Conservation (phyloP, 1,140 invertebrate species). For the Thaumetopoea pityocampa region DNA sequence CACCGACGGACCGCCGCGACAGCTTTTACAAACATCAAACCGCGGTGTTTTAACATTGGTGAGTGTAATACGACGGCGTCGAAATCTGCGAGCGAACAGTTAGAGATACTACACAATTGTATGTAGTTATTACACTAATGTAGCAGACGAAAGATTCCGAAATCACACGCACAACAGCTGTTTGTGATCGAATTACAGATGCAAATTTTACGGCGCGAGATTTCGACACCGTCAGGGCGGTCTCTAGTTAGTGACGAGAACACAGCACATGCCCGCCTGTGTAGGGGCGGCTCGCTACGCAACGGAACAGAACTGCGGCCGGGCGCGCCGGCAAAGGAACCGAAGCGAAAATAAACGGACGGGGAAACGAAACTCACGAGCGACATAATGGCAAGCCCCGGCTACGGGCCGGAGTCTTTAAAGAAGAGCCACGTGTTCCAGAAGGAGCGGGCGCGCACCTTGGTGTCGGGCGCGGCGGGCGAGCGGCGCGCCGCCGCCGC, state of each 20-base stretch:
- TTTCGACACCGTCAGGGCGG: conserved; percentile 2
- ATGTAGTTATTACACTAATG: no score
- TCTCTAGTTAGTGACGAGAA: conserved; percentile 16
- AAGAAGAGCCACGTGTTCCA: conserved; percentile 56
- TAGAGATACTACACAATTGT: no score
- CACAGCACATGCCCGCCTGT: conserved; percentile 22
- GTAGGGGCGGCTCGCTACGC: conserved; percentile 15
- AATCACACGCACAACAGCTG: no score
- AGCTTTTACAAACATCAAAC: conserved; percentile 19
- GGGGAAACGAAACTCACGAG: conserved; percentile 72
- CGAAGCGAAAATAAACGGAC: conserved; percentile 41
- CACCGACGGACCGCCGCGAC: no score
- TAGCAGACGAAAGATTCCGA: no score
- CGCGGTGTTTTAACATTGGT: no score
- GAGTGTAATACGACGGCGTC: no score
- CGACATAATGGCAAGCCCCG: conserved; percentile 70
- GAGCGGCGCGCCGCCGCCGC: conserved; percentile 42
- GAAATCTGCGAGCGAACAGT: no score
- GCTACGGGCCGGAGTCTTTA: conserved; percentile 42
- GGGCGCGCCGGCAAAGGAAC: conserved; percentile 21
- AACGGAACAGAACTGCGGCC: conserved; percentile 9
- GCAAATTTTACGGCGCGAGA: no score
- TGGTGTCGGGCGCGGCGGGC: conserved; percentile 43
- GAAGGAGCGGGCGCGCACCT: conserved; percentile 57
- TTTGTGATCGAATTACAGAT: no score